Evolutionary conservation across 2,797 vertebrate genomes (phyloP).

Genomic region (Sebastes oblongus): DNA sequence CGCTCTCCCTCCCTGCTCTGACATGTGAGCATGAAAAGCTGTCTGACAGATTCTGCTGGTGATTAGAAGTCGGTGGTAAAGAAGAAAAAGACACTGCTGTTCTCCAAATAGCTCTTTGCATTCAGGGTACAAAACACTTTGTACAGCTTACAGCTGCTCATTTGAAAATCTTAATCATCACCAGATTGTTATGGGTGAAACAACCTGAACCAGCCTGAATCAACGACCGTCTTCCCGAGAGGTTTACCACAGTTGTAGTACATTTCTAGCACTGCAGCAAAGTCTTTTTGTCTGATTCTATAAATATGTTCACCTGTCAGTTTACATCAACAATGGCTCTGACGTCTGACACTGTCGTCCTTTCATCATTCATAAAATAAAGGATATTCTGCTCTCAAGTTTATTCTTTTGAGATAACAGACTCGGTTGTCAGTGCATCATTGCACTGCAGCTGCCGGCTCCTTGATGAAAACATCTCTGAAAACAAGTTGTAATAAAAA

Average conservation of each 20-base stretch:
- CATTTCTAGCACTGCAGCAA: slow-evolving; percentile 8
- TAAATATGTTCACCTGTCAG: slow-evolving; percentile 41
- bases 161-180: slow-evolving; percentile 20
- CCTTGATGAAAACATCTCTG: slow-evolving; percentile 13
- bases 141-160: neutral
- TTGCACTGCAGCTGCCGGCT: neutral
- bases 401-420: slow-evolving; percentile 9
- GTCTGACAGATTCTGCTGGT: slow-evolving; percentile 30
- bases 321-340: slow-evolving; percentile 2
- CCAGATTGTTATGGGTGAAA: neutral
- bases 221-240: neutral
- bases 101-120: slow-evolving; percentile 31
- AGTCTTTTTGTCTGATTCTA: slow-evolving; percentile 34
- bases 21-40: slow-evolving; percentile 30
- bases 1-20: slow-evolving; percentile 13
- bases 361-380: slow-evolving; percentile 38
- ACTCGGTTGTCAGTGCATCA: neutral
- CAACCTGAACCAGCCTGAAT: neutral
- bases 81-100: slow-evolving; percentile 22
- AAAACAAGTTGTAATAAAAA: slow-evolving; percentile 20
- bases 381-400: slow-evolving; percentile 12
- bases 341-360: neutral
- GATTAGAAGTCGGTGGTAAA: slow-evolving; percentile 8
- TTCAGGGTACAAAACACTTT: slow-evolving; percentile 25
- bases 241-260: neutral